Percentiles rank a stretch among this genome's conserved stretches.
These are phyloP conservation scores for Periophthalmus magnuspinnatus DNA, from an alignment of 2,797 vertebrate species.

Conservation along the genomic window DNA sequence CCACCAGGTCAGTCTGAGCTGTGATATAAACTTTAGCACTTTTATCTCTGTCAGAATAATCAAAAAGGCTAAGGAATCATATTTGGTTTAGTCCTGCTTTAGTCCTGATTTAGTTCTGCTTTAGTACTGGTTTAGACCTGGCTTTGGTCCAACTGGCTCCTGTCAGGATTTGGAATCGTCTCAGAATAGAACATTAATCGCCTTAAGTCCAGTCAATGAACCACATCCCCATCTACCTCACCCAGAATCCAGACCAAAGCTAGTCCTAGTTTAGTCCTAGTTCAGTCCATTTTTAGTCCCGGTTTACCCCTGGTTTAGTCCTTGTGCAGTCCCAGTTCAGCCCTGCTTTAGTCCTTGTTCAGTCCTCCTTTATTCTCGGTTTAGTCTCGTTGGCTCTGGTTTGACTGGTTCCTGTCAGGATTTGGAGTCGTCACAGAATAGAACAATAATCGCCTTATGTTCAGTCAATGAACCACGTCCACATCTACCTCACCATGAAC, in stretches of 20 bases:
- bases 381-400: background rate
- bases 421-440: background rate
- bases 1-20: background rate
- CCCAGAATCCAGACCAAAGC: background rate
- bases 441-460: background rate
- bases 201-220: background rate
- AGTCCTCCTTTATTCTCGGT: too few species aligned
- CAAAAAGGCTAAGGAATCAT: too few species aligned
- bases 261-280: too few species aligned
- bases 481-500: background rate
- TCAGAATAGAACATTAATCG: background rate
- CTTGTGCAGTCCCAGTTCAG: too few species aligned
- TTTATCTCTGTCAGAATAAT: too few species aligned
- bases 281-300: too few species aligned
- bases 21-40: too few species aligned
- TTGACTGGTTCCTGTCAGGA: background rate
- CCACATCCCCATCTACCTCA: background rate
- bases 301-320: too few species aligned
- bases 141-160: background rate
- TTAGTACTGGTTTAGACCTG: background rate
- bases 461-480: conserved; percentile 2
- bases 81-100: background rate
- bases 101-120: background rate
- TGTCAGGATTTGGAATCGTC: background rate
- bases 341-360: too few species aligned